Evolutionary conservation across 1,140 invertebrate species (phyloP).

Genomic region (Leptoteleia sp.): DNA sequence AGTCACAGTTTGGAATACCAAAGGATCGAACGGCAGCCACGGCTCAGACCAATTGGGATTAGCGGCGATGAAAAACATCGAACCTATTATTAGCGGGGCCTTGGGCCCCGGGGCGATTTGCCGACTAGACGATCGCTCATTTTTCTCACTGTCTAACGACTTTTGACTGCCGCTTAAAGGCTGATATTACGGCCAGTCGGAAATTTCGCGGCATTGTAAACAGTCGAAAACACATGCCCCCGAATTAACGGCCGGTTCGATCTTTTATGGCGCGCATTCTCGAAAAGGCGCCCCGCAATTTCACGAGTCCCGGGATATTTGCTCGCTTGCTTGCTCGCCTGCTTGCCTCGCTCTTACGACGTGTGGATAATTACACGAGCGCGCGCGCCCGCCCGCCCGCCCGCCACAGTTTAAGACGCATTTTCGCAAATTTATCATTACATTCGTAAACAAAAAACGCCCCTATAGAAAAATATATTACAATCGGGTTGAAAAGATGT

Average conservation of each 20-base stretch:
- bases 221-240: constrained; percentile 44
- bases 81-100: constrained; percentile 50
- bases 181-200: constrained; percentile 21
- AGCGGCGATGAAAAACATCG: constrained; percentile 49
- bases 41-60: constrained; percentile 33
- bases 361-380: constrained; percentile 6
- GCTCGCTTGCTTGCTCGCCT: constrained; percentile 1
- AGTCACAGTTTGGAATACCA: constrained; percentile 20
- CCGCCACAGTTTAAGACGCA: constrained; percentile 15
- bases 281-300: neutral
- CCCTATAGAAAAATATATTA: too few relatives aligned
- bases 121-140: constrained; percentile 48
- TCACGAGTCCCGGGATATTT: constrained; percentile 5
- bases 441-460: too few relatives aligned
- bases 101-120: constrained; percentile 28
- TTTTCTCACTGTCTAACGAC: constrained; percentile 61
- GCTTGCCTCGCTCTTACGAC: neutral
- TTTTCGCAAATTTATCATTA: neutral
- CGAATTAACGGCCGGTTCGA: constrained; percentile 29
- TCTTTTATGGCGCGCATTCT: constrained; percentile 19
- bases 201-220: constrained; percentile 47
- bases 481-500: too few relatives aligned
- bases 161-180: constrained; percentile 36
- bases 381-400: too few relatives aligned
- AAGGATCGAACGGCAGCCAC: neutral